Conservation (phyloP, 2,797 vertebrate species). For the Coracias cyanogaster region DNA sequence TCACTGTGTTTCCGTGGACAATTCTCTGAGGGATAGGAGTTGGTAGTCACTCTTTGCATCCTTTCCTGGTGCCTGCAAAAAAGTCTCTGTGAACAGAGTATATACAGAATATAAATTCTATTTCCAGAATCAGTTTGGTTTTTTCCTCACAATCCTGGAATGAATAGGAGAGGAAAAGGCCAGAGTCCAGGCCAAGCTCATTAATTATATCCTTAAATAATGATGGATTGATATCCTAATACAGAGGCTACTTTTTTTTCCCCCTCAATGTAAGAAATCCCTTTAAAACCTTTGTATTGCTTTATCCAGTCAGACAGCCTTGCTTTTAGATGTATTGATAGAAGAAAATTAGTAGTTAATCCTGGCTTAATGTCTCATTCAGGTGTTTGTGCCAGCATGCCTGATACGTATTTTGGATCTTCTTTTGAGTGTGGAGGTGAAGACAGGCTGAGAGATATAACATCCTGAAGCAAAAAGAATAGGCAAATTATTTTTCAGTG, state of each 20-base stretch:
- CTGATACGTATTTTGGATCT: background rate
- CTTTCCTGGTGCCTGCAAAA: background rate
- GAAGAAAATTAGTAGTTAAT: background rate
- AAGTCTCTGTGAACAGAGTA: background rate
- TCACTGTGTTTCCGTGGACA: background rate
- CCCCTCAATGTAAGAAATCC: background rate
- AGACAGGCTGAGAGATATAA: background rate
- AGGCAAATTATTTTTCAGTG: background rate
- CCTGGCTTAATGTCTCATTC: background rate
- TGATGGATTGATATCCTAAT: background rate
- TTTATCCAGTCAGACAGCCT: background rate
- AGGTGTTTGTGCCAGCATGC: background rate
- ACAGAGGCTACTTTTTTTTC: background rate
- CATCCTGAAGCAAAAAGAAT: background rate
- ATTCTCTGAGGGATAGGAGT: accelerated
- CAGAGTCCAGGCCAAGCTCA: background rate
- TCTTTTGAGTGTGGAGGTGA: background rate
- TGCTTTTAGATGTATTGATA: background rate
- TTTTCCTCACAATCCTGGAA: background rate
- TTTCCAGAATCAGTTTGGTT: background rate
- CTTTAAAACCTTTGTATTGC: background rate
- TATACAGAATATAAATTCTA: background rate
- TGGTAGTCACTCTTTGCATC: background rate
- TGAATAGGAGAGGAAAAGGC: background rate
- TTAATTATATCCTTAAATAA: background rate